Evolutionary conservation across 2,797 vertebrate genomes (phyloP), one percentile per base, ranked within the genome.

Genomic region (Ptychobarbus kaznakovi): DNA sequence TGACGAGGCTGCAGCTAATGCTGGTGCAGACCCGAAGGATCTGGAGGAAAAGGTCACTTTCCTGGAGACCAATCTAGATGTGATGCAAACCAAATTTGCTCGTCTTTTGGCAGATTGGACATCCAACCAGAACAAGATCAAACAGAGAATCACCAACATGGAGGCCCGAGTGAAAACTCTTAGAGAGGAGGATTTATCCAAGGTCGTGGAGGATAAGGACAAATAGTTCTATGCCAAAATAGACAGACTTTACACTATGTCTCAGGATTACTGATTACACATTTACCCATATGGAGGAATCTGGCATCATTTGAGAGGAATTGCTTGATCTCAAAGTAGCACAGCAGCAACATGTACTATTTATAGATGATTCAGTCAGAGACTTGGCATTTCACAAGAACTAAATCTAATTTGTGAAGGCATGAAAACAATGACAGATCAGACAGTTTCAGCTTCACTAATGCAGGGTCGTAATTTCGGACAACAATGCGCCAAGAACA

Each of bases 111-210:
- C 89, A 0, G 96, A 98, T 65, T 97, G 96, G 76, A 95, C 86
- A 0, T 91, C 96, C 0, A 92, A 93, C 0, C 96, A 98, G 90
- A 92, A 93, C 69, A 98, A 95, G 89, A 90, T 99, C 83, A 97
- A 97, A 87, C 97, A 98, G 89, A 95, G 97, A 86, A 96, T 99
- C 89, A 90, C 63, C 74, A 96, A 95, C 70, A 91, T 99, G 87
- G 96, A 97, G 69, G 96, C 94, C 78, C 90, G 94, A 91, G 92
- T 96, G 78, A 94, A 91, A 90, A 93, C 80, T 35, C 91, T 94
- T 42, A 75, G 74, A 35, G 68, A 70, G 70, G 84, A 90, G 13
- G 81, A 90, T 82, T 78, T 87, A 18, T 74, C 83, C 6, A 82
- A 89, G 63, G 88, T 74, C 80, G 91, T 91, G 61, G 86, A 91